Evolutionary conservation across 2,113 vertebrate species (phyloP).

Genomic region (Elgaria multicarinata): DNA sequence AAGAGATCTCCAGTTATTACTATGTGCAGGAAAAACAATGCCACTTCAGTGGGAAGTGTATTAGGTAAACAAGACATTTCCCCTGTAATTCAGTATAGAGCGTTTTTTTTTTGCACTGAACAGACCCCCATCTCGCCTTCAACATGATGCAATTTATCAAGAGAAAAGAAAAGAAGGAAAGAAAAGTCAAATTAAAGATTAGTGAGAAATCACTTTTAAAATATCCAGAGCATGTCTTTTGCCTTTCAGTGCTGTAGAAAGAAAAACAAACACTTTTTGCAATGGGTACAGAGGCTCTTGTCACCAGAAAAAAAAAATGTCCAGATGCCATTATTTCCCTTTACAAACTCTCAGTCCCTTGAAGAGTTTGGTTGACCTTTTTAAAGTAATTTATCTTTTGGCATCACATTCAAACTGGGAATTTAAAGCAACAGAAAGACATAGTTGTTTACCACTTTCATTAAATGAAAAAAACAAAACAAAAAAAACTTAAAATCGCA

Average conservation of each 20-base stretch:
- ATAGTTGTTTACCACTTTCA: not conserved
- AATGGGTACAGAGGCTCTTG: not conserved
- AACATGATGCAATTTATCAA: not conserved
- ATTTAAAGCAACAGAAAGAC: slow-evolving; percentile 10
- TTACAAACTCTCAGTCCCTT: not conserved
- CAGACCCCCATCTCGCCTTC: not conserved
- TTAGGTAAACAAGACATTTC: not conserved
- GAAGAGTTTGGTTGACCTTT: slow-evolving; percentile 15
- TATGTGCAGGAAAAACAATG: not conserved
- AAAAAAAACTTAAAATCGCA: not conserved
- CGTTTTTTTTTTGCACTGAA: not conserved
- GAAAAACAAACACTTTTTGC: not conserved
- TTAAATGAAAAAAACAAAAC: not conserved
- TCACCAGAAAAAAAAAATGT: not conserved
- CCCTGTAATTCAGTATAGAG: not conserved
- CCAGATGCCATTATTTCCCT: not conserved
- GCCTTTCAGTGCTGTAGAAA: slow-evolving; percentile 4
- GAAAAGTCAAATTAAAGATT: not conserved
- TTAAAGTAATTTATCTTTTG: slow-evolving; percentile 1
- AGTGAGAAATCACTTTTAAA: slow-evolving; percentile 2
- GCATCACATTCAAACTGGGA: not conserved
- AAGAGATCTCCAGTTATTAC: not conserved
- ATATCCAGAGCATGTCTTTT: not conserved
- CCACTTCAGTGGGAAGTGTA: not conserved
- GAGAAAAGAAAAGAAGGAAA: not conserved